Base-by-base conservation (phyloP, 1,140 invertebrate genomes). In the Apolygus lucorum region DNA sequence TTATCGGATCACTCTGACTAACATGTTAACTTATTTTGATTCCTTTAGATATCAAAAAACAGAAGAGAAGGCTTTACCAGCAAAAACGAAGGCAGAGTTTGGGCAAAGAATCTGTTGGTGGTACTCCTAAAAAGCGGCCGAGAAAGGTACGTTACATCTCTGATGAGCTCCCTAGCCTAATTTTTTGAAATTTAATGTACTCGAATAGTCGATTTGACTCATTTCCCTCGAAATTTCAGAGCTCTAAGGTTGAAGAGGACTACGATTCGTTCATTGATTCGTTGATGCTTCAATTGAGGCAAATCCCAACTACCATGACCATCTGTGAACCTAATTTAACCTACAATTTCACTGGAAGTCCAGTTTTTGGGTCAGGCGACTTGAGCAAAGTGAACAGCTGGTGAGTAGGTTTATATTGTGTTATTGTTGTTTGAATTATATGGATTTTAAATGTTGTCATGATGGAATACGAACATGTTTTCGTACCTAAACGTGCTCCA, bases 241-340 rank as follows among this genome's bases (percentile, higher is more conserved):
- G 88, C 27, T 92, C 90, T 1, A 90, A 91, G 75, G 81, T 90
- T 17, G 90, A 95, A 74, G 93, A 96, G 81, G 93, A 96, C 79
- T 93, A 93, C 78, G 93, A 96, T 77, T 87, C 87, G 4, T 95
- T 90, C 76, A 89, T 95, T 73, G 94, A 95, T 74, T 89, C 88
- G 75, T 81, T 96, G 28, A 90, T 96, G 85, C 82, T 83, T 25
- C 93, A 96, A 76, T 78, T 98, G 42, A 82, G 91, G 28, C 86
- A 88, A 70, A 82, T 97, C 74, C 92, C 91, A 17, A 24, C 54
- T 4, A 84, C 89, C 4, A 87, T 98, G 81, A 85, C 87, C 71
- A 90, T 98, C 52, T 84, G 92, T 71, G 95, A 98, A 78, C 95
- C 96, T 17, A 81, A 88, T 68, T 81, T 98, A 13, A 87, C 88